These are phyloP conservation scores for Poicephalus gulielmi DNA, from an alignment of 2,113 vertebrate species.

Conservation along the genomic window DNA sequence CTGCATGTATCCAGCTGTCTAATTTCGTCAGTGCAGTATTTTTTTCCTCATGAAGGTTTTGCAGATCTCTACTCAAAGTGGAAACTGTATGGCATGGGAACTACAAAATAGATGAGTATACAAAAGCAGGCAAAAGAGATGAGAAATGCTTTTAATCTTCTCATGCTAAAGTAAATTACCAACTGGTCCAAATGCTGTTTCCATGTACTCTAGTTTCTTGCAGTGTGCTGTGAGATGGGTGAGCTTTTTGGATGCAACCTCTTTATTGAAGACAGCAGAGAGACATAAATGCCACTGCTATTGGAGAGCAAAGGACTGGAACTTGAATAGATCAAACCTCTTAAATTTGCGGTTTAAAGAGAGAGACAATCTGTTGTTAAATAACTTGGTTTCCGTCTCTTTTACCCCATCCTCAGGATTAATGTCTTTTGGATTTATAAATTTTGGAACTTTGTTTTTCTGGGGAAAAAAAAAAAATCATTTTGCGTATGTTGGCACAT, in stretches of 20 bases:
- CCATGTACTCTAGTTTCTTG: neutral
- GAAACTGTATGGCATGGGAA: neutral
- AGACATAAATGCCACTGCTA: neutral
- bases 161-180: neutral
- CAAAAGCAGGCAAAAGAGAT: neutral
- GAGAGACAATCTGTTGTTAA: neutral
- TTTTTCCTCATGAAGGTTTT: neutral
- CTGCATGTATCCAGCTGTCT: neutral
- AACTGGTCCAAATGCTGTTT: neutral
- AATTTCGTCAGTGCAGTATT: neutral
- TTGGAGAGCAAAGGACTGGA: neutral
- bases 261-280: neutral
- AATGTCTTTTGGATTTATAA: neutral
- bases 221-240: neutral
- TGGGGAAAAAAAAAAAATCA: fast-evolving
- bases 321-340: neutral
- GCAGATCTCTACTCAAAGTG: neutral
- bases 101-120: neutral
- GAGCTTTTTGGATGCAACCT: neutral
- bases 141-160: neutral
- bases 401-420: neutral
- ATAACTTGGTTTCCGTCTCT: neutral
- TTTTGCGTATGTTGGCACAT: fast-evolving
- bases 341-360: neutral
- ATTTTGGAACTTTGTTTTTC: neutral